phyloP scores from a whole-genome alignment of 1,140 invertebrate species.

The Lanistes nyassanus region DNA sequence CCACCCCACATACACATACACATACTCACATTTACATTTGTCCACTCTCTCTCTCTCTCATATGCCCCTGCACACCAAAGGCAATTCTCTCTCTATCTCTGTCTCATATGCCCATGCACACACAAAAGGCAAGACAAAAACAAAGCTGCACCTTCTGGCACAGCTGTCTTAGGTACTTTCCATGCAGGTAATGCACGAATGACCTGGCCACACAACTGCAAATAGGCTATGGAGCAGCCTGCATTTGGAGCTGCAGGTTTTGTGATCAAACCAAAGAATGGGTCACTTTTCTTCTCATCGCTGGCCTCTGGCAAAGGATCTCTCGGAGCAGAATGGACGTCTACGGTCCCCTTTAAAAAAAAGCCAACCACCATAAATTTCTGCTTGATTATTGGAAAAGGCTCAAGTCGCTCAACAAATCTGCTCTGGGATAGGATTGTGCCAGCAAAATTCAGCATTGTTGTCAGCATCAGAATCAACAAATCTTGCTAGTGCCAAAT shows the following conservation, averaged over 20 bases:
- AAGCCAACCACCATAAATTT: neutral
- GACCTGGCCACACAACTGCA: constrained; percentile 67
- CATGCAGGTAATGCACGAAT: constrained; percentile 65
- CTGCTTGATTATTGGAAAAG: too few relatives aligned
- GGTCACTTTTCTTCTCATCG: constrained; percentile 20
- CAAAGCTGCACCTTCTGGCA: constrained; percentile 36
- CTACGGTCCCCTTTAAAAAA: constrained; percentile 21
- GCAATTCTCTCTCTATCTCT: too few relatives aligned
- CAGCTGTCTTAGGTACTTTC: constrained; percentile 62
- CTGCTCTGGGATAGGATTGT: too few relatives aligned
- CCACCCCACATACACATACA: neutral
- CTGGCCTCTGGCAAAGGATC: constrained; percentile 32
- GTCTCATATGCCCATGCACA: too few relatives aligned
- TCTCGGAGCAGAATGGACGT: constrained; percentile 45
- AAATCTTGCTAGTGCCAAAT: too few relatives aligned
- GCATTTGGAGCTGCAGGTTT: constrained; percentile 33
- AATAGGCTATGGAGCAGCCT: constrained; percentile 44
- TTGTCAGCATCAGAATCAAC: too few relatives aligned
- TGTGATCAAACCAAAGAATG: constrained; percentile 33
- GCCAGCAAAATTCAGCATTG: too few relatives aligned
- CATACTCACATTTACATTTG: neutral
- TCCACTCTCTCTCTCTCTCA: neutral
- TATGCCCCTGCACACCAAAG: neutral
- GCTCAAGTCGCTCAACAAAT: too few relatives aligned
- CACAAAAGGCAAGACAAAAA: neutral